Evolutionary conservation across 2,888 invertebrate genomes (phyloP).

Genomic region (Cyclophora albipunctata): DNA sequence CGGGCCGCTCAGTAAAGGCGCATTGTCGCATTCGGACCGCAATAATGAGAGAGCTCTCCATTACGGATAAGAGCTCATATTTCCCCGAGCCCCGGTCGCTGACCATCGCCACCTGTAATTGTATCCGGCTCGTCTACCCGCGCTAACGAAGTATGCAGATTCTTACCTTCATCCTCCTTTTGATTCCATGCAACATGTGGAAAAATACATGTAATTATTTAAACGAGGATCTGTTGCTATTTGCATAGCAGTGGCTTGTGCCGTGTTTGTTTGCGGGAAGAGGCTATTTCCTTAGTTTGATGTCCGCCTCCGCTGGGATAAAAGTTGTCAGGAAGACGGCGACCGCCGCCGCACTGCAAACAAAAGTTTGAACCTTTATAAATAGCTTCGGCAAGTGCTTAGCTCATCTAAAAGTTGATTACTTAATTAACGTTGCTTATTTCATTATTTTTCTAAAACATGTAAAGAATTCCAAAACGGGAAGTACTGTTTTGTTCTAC

Average conservation of each 20-base stretch:
- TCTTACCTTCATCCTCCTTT: constrained; percentile 17
- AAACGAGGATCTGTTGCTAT: too few species aligned
- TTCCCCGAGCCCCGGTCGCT: constrained; percentile 40
- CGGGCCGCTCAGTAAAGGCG: constrained; percentile 26
- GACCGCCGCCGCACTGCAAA: constrained; percentile 31
- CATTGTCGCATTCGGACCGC: constrained; percentile 40
- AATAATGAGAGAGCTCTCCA: constrained; percentile 60
- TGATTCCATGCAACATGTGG: constrained; percentile 11
- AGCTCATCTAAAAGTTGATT: constrained; percentile 25
- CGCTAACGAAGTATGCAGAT: constrained; percentile 34
- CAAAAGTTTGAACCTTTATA: constrained; percentile 56
- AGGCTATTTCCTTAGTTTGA: constrained; percentile 34
- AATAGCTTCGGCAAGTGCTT: constrained; percentile 35
- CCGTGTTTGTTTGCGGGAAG: constrained; percentile 16
- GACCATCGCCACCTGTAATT: constrained; percentile 65
- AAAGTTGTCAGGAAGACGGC: constrained; percentile 43
- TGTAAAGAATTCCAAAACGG: too few species aligned
- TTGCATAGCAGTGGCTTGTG: too few species aligned
- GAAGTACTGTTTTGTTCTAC: neutral
- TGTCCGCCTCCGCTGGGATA: constrained; percentile 35
- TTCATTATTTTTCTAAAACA: too few species aligned
- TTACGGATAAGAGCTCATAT: constrained; percentile 57
- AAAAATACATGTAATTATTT: too few species aligned
- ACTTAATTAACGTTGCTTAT: neutral
- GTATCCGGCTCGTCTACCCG: constrained; percentile 50